phyloP scores from a whole-genome alignment of 2,797 vertebrate genomes.

The Brachyalestes nurse region DNA sequence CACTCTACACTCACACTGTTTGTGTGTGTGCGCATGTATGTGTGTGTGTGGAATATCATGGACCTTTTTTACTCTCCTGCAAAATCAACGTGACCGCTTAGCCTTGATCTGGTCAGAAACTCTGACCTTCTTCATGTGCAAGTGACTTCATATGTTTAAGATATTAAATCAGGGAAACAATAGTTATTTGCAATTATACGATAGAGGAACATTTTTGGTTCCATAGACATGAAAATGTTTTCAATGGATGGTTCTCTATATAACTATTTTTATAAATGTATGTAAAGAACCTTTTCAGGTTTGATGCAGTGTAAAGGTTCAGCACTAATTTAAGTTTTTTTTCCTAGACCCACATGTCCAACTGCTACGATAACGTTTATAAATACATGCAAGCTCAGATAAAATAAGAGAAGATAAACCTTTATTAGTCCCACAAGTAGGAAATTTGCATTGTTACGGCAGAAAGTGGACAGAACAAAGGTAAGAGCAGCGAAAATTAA shows the following conservation, averaged over 20 bases:
- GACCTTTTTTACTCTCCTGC: background rate
- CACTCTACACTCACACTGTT: background rate
- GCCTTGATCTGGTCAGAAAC: constrained; percentile 1
- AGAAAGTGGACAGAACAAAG: no score
- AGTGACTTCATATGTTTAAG: constrained; percentile 32
- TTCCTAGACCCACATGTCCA: background rate
- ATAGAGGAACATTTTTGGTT: background rate
- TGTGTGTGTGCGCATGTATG: no score
- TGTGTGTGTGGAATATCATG: background rate
- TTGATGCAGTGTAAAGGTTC: no score
- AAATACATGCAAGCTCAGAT: background rate
- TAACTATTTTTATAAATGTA: no score
- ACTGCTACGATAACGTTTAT: background rate
- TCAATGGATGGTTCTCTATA: no score
- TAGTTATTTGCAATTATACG: background rate
- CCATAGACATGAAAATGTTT: background rate
- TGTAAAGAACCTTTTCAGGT: no score
- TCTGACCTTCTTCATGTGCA: constrained; percentile 20
- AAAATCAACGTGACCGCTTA: background rate
- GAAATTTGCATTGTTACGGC: no score
- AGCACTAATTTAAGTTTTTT: no score
- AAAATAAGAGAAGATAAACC: no score
- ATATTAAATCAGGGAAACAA: constrained; percentile 25
- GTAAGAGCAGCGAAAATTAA: no score
- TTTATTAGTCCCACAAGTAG: no score